Evolutionary conservation across 2,888 invertebrate species (phyloP).

Genomic region (Drosophila meridionalis): DNA sequence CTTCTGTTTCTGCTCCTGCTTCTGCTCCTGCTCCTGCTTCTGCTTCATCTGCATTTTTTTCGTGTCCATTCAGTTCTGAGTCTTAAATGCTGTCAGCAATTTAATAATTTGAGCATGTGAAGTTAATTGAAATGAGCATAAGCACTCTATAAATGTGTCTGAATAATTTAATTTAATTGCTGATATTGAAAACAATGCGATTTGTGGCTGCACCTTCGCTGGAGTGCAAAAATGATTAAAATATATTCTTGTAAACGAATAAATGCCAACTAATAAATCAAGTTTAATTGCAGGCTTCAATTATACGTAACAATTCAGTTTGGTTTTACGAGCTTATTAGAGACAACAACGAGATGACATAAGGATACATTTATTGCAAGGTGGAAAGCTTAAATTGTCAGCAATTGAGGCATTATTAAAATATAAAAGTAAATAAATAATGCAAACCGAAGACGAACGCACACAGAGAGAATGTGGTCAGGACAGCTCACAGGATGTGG

Average conservation of each 20-base stretch:
- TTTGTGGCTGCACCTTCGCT: not conserved
- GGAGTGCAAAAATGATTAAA: not conserved
- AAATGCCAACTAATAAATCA: not conserved
- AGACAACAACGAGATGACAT: not conserved
- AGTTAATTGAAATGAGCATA: not conserved
- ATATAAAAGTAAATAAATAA: not conserved
- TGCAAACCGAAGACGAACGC: not conserved
- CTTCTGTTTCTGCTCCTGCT: not conserved
- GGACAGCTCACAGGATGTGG: constrained; percentile 39
- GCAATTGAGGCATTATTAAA: not conserved
- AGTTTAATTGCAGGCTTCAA: too few relatives aligned
- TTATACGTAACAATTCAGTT: not conserved
- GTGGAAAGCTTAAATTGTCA: too few relatives aligned
- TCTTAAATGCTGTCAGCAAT: constrained; percentile 16
- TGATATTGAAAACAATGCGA: not conserved
- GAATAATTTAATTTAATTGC: not conserved
- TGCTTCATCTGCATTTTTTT: not conserved
- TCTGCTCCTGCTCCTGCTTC: not conserved
- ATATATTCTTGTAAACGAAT: not conserved
- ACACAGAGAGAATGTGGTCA: constrained; percentile 22
- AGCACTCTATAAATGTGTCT: not conserved
- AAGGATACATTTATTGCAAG: not conserved
- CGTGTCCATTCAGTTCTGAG: constrained; percentile 3
- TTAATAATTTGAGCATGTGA: constrained; percentile 1
- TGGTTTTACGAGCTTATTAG: not conserved